Percentiles rank a stretch among this genome's conserved stretches.
phyloP scores from a whole-genome alignment of 2,113 vertebrate species.

The Microcebus ravelobensis region DNA sequence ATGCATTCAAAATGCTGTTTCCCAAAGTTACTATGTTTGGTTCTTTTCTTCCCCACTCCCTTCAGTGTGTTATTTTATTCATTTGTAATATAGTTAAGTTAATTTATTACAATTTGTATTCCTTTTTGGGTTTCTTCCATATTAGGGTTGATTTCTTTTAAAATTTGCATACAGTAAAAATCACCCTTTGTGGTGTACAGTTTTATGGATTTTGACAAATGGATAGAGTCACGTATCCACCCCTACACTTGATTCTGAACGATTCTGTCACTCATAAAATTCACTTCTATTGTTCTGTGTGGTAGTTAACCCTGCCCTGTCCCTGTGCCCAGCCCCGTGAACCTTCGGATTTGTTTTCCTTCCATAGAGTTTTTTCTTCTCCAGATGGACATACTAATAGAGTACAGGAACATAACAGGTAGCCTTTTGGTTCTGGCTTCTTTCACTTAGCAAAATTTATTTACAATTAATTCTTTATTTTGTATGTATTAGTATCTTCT shows the following conservation, averaged over 20 bases:
- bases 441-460: not conserved
- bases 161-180: not conserved
- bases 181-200: not conserved
- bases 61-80: not conserved
- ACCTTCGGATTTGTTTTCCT: not conserved
- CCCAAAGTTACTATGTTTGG: not conserved
- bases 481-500: not conserved
- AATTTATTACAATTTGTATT: constrained; percentile 10
- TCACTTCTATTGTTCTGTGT: not conserved
- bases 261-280: not conserved
- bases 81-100: not conserved
- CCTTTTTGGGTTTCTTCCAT: not conserved
- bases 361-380: not conserved
- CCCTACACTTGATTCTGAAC: not conserved
- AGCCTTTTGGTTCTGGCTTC: not conserved
- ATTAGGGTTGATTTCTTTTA: constrained; percentile 1
- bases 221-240: not conserved
- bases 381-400: not conserved
- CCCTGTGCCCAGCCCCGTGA: not conserved
- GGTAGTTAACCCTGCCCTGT: not conserved
- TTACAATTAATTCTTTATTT: not conserved
- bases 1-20: not conserved
- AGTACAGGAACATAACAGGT: not conserved
- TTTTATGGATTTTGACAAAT: not conserved
- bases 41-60: not conserved